Evolutionary conservation across 2,113 vertebrate genomes (phyloP).

Genomic region (Pogonocichla stellata): DNA sequence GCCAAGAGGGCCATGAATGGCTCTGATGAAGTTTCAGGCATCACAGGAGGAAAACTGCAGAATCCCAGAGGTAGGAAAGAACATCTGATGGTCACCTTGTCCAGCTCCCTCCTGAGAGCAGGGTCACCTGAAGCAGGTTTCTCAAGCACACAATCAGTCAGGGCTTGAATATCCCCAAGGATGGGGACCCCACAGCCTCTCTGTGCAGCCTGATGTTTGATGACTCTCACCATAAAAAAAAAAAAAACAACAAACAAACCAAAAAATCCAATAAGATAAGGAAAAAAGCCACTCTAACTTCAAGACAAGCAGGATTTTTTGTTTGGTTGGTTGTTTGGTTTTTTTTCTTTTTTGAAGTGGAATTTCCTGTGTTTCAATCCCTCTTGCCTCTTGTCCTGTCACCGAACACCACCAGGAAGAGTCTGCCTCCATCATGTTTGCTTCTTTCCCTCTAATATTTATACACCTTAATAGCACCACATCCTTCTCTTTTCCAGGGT

Average conservation of each 20-base stretch:
- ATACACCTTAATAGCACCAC: background rate
- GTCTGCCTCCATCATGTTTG: fast-evolving
- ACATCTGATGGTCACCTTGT: background rate
- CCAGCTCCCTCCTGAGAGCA: background rate
- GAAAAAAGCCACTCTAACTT: background rate
- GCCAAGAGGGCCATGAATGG: background rate
- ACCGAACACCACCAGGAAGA: background rate
- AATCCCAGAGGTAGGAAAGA: background rate
- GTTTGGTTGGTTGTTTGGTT: too few species aligned
- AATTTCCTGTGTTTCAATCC: background rate
- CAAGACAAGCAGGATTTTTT: background rate
- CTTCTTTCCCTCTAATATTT: background rate
- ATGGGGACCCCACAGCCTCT: background rate
- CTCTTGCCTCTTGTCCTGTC: background rate
- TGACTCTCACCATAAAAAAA: background rate
- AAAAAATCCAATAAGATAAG: background rate
- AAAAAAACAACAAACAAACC: background rate
- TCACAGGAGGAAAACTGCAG: background rate
- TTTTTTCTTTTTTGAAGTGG: too few species aligned
- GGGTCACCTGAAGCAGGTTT: background rate
- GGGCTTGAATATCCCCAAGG: background rate
- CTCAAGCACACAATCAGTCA: background rate
- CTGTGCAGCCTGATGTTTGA: background rate
- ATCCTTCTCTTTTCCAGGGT: background rate
- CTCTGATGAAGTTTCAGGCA: background rate